These are phyloP conservation scores for Stenolophus ochropezus DNA, from an alignment of 2,888 invertebrate species.

Conservation along the genomic window DNA sequence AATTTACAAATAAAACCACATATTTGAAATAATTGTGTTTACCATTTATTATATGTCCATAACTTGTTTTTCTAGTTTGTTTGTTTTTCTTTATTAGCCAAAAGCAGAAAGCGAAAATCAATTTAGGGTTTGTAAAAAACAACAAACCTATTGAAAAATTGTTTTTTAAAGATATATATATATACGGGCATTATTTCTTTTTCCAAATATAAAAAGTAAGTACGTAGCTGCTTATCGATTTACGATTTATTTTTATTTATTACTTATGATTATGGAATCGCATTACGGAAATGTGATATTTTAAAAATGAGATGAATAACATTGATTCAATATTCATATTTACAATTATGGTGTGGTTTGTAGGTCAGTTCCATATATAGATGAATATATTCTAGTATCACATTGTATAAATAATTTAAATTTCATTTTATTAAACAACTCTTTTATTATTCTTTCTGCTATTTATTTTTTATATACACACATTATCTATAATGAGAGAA, in stretches of 20 bases:
- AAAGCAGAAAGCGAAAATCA: neutral
- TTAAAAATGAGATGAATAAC: neutral
- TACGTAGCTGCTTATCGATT: neutral
- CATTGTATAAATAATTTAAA: too few relatives aligned
- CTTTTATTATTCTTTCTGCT: too few relatives aligned
- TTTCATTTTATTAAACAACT: too few relatives aligned
- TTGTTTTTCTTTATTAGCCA: conserved; percentile 4
- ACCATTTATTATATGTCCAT: neutral
- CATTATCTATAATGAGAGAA: too few relatives aligned
- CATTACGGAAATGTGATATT: neutral
- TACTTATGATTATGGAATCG: neutral
- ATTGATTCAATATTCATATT: neutral
- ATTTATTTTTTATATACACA: too few relatives aligned
- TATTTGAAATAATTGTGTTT: neutral
- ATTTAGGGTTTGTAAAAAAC: neutral
- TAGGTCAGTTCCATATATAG: neutral
- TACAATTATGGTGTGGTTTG: neutral
- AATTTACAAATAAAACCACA: conserved; percentile 2
- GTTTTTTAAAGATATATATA: conserved; percentile 5
- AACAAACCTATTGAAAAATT: neutral
- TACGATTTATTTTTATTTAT: neutral
- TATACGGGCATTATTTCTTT: neutral
- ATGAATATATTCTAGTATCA: neutral
- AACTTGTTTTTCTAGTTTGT: neutral
- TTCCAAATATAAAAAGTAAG: neutral